These are phyloP conservation scores for Dendrolimus punctatus DNA, from an alignment of 1,140 invertebrate species.

Conservation along the genomic window DNA sequence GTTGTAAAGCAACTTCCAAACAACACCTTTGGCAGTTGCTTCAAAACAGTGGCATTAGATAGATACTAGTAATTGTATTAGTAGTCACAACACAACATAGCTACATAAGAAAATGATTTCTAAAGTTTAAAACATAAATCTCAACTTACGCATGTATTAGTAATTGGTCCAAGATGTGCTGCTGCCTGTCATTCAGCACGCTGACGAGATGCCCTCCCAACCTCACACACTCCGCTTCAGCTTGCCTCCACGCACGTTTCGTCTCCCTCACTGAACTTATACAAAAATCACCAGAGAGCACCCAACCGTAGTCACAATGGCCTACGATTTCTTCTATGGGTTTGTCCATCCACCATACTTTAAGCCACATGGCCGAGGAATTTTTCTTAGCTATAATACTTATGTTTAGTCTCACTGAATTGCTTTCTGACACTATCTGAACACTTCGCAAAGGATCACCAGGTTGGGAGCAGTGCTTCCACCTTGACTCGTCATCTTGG, in stretches of 20 bases:
- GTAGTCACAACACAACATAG: no score
- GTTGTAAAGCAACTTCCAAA: no score
- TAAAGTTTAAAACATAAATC: neutral
- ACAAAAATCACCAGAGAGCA: slow-evolving; percentile 74
- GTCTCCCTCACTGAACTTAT: slow-evolving; percentile 74
- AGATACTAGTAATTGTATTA: no score
- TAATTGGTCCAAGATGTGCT: slow-evolving; percentile 74
- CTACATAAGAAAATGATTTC: no score
- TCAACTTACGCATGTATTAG: slow-evolving; percentile 74
- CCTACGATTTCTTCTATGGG: slow-evolving; percentile 71
- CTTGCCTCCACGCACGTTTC: slow-evolving; percentile 75
- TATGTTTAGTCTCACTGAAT: slow-evolving; percentile 68
- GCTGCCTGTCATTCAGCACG: slow-evolving; percentile 74
- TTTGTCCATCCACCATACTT: slow-evolving; percentile 71
- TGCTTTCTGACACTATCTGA: slow-evolving; percentile 72
- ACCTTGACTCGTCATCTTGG: slow-evolving; percentile 69
- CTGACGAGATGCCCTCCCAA: slow-evolving; percentile 78
- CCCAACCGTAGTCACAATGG: slow-evolving; percentile 77
- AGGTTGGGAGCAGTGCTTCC: slow-evolving; percentile 73
- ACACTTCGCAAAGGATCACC: slow-evolving; percentile 71
- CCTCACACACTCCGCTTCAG: slow-evolving; percentile 75
- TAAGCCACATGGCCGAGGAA: slow-evolving; percentile 58
- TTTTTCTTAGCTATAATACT: slow-evolving; percentile 47
- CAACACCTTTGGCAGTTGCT: no score
- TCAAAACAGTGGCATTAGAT: no score